phyloP scores from a whole-genome alignment of 2,888 invertebrate species.

The Pocota personata region DNA sequence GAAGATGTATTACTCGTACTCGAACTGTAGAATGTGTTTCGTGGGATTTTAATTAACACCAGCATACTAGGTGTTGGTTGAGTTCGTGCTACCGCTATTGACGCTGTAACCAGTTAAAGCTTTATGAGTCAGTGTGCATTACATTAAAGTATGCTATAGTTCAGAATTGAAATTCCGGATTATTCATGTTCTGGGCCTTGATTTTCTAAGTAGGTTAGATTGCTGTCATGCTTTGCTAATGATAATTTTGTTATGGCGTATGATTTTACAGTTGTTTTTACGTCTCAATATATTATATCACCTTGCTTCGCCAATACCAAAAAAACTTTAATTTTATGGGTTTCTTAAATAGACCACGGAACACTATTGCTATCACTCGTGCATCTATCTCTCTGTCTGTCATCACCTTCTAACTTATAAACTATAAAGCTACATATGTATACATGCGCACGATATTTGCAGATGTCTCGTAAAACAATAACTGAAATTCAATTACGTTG shows the following conservation, averaged over 20 bases:
- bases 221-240: background rate
- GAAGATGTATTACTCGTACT: background rate
- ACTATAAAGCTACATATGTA: too few relatives aligned
- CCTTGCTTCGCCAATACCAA: too few relatives aligned
- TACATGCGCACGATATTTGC: too few relatives aligned
- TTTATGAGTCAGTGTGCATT: background rate
- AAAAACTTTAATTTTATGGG: too few relatives aligned
- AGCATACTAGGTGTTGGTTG: background rate
- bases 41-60: slow-evolving; percentile 41
- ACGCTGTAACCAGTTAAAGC: slow-evolving; percentile 13
- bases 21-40: background rate
- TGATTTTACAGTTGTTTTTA: background rate
- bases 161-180: background rate
- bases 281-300: background rate
- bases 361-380: too few relatives aligned
- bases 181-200: background rate
- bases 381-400: too few relatives aligned
- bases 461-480: too few relatives aligned
- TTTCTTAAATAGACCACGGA: too few relatives aligned
- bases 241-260: background rate
- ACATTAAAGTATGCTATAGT: background rate
- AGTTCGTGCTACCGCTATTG: background rate
- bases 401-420: too few relatives aligned
- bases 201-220: slow-evolving; percentile 1
- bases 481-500: too few relatives aligned